Conservation (phyloP, 2,888 invertebrate genomes). For the Drosophila leonis region DNA sequence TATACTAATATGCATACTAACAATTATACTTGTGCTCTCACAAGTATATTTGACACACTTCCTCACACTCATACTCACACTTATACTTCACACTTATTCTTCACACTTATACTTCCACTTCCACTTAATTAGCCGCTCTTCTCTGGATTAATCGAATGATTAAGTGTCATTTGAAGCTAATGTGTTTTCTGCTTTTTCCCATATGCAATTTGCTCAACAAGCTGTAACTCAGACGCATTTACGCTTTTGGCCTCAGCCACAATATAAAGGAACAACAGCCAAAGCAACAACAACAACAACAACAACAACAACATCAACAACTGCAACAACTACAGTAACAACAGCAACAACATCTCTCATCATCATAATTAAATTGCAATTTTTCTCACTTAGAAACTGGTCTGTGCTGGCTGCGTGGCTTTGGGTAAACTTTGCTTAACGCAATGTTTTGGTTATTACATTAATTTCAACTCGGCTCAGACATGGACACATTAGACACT, state of each 20-base stretch:
- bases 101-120: not conserved
- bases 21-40: not conserved
- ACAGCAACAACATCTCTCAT: constrained; percentile 38
- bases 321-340: constrained; percentile 8
- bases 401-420: constrained; percentile 24
- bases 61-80: not conserved
- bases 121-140: not conserved
- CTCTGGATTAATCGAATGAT: constrained; percentile 7
- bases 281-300: not conserved
- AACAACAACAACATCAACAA: no score
- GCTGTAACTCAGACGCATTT: constrained; percentile 20
- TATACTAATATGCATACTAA: not conserved
- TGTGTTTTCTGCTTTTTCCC: not conserved
- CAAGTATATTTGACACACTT: no score
- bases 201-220: constrained; percentile 29
- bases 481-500: constrained; percentile 56
- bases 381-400: constrained; percentile 71
- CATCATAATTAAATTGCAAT: constrained; percentile 79
- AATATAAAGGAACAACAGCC: not conserved
- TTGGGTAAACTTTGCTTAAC: constrained; percentile 36
- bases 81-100: not conserved
- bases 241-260: not conserved
- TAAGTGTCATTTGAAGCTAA: constrained; percentile 4
- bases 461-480: constrained; percentile 60
- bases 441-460: constrained; percentile 57